Evolutionary conservation across 2,797 vertebrate genomes (phyloP), one percentile per base, ranked within the genome.

Genomic region (Triplophysa bombifrons): DNA sequence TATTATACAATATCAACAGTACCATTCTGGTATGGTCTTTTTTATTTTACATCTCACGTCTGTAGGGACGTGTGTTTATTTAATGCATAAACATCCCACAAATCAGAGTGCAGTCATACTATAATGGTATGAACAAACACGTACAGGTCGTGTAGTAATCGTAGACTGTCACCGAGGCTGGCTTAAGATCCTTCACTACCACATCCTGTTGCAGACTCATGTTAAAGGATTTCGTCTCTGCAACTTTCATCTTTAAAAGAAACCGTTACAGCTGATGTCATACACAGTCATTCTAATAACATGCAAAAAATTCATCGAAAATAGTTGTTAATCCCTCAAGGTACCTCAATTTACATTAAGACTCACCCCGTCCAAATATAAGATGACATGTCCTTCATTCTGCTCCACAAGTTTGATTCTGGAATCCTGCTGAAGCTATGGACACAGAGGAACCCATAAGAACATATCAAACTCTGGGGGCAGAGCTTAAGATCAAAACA

Each of bases 81-180:
- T 48, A 14, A 13, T 51, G 50, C 17, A 51, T 3, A 55, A 38
- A 38, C 34, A 55, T 55, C 53, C 19, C 53, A 20, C 19, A 55
- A 55, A 55, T 11, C 19, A 10, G n/a, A 20, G 16, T 5, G 44
- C 44, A 58, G 38, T 4, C 16, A 72, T 5, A 7, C 3, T 51
- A 9, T 51, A 51, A 14, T 14, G 13, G 55, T 50, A 48, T 19
- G 64, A 17, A 46, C 13, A 7, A 50, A n/a, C 48, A 64, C 91
- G 69, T 88, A 94, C 92, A 89, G 19, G 88, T 91, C 86, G 94
- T 90, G 85, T 95, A 94, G 84, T 94, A 94, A 70, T 94, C 93
- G 0, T 92, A 94, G 72, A 93, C 84, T 77, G 83, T 90, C 61
- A 92, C 87, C 75, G 90, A 89, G 3, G 91, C 92, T 46, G 92